Evolutionary conservation across 2,888 invertebrate species (phyloP), one percentile per base, ranked within the genome.

Genomic region (Diarsia dahlii): DNA sequence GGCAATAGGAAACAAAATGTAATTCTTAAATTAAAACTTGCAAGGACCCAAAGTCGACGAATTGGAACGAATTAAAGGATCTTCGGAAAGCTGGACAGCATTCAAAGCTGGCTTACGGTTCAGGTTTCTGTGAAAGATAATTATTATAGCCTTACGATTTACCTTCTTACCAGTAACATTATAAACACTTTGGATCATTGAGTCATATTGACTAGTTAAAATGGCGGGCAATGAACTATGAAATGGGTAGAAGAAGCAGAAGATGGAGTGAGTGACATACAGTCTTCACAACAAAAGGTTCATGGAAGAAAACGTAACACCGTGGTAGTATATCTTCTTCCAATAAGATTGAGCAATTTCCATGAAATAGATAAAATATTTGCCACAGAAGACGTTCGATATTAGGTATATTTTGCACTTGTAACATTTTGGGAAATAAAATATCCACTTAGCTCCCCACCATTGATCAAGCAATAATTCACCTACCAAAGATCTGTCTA

Each of bases 11-110:
- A 84, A 84, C 74, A 80, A 83, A 87, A 77, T 76, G 84, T 82
- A 84, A 87, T 88, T 86, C 71, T 84, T 80, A 78, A 87, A 87
- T 87, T 84, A 85, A 89, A 89, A 82, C 76, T 82, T 78, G 71
- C 70, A 80, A 84, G 73, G 71, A 76, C 74, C 34, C 63, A 39
- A 82, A 73, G 72, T 77, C 76, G 71, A 66, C 78, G 73, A 83
- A 80, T 74, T 64, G 85, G 65, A 89, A 86, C 80, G 76, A 84
- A 87, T 87, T 88, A 87, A 88, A 88, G 81, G 73, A 74, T 82
- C 83, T 81, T 79, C 63, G 54, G 71, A 60, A 66, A 72, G 68
- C 68, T 77, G 79, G 75, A 80, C 79, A 58, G 71, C 76, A 77
- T 82, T 83, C 50, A 78, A 84, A 76, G 18, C 56, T 75, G 28